Percentiles rank a stretch among this genome's conserved stretches.
These are phyloP conservation scores for Falco rusticolus DNA, from an alignment of 2,797 vertebrate species.

Conservation along the genomic window DNA sequence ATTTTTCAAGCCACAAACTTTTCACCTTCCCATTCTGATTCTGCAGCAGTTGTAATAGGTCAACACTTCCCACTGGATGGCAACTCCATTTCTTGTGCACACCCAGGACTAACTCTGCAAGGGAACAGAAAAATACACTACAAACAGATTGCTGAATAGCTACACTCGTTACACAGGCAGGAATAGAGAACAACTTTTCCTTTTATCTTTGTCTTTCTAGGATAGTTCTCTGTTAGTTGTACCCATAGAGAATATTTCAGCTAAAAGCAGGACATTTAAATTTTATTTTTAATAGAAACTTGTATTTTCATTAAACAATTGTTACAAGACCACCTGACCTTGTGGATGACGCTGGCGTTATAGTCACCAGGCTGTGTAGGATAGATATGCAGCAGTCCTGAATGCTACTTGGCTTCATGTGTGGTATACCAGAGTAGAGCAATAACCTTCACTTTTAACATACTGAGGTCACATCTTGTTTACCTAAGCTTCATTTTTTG, in stretches of 20 bases:
- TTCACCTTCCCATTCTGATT: background rate
- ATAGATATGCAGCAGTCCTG: background rate
- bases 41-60: slow-evolving; percentile 22
- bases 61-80: slow-evolving; percentile 19
- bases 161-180: background rate
- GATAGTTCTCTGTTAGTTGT: background rate
- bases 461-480: background rate
- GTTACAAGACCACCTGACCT: background rate
- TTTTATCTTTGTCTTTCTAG: slow-evolving; percentile 2
- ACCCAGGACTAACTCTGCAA: background rate
- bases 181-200: background rate
- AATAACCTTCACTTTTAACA: slow-evolving; percentile 1
- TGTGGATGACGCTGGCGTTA: background rate
- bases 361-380: background rate
- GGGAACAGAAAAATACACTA: background rate
- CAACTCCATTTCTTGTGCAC: slow-evolving; percentile 5
- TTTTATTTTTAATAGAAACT: background rate
- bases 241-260: background rate
- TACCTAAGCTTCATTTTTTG: slow-evolving; percentile 24
- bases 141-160: background rate
- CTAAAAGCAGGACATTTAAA: background rate
- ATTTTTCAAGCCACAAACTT: background rate
- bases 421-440: background rate
- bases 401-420: background rate
- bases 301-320: background rate